Percentiles rank a stretch among this genome's conserved stretches.
Evolutionary conservation across 2,888 invertebrate species (phyloP).

Genomic region (Leistus spinibarbis): DNA sequence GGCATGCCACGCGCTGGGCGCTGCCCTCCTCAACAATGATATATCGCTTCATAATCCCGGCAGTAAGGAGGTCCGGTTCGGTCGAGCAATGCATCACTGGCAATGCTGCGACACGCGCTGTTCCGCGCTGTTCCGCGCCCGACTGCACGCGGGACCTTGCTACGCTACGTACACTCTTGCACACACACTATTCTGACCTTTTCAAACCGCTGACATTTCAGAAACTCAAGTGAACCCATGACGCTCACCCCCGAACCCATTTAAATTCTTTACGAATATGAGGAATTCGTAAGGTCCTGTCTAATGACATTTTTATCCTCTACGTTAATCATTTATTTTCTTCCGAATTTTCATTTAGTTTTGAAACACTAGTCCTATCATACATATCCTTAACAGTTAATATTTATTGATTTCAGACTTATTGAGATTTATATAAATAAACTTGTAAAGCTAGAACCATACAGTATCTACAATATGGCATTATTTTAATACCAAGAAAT

Average conservation of each 20-base stretch:
- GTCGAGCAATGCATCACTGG: neutral
- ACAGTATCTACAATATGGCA: no score
- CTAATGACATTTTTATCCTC: no score
- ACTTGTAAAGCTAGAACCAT: no score
- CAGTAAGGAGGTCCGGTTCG: constrained; percentile 2
- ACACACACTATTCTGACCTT: neutral
- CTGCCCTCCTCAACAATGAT: neutral
- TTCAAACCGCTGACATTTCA: constrained; percentile 6
- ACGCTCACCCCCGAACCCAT: neutral
- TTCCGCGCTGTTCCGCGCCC: neutral
- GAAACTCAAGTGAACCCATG: neutral
- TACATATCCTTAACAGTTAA: no score
- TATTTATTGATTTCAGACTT: no score
- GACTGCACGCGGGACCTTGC: neutral
- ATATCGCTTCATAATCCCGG: constrained; percentile 2
- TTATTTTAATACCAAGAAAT: no score
- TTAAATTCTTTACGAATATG: neutral
- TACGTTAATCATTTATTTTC: no score
- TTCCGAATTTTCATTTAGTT: no score
- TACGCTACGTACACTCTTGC: neutral
- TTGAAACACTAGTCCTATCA: no score
- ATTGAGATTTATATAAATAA: no score
- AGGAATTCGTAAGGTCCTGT: no score
- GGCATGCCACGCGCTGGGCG: neutral
- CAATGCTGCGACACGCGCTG: neutral